A percentile compares a stretch with the other conserved stretches of the same genome.
phyloP scores from a whole-genome alignment of 2,113 vertebrate genomes.

The Dissostichus mawsoni region DNA sequence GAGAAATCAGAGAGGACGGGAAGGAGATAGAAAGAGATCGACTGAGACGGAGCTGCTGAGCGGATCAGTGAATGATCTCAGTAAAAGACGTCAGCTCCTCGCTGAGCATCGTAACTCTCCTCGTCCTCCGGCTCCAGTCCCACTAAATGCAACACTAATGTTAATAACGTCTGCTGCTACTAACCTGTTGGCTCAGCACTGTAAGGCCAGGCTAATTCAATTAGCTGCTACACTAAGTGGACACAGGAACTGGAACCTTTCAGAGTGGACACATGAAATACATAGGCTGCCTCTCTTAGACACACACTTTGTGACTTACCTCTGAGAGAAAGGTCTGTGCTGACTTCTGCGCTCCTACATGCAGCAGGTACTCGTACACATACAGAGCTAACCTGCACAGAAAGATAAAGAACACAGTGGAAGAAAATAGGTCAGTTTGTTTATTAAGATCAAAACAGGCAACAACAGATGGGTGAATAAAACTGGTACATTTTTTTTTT shows the following conservation, averaged over 20 bases:
- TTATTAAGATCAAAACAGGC: neutral
- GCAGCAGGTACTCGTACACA: slow-evolving; percentile 98
- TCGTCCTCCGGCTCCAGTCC: slow-evolving; percentile 25
- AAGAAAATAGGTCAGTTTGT: slow-evolving; percentile 16
- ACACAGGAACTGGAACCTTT: slow-evolving; percentile 40
- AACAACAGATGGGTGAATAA: neutral
- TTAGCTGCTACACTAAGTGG: slow-evolving; percentile 64
- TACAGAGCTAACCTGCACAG: slow-evolving; percentile 95
- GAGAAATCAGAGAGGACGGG: slow-evolving; percentile 10
- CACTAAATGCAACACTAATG: slow-evolving; percentile 63
- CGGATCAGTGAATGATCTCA: slow-evolving; percentile 53
- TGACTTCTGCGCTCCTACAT: slow-evolving; percentile 99
- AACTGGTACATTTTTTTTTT: no score
- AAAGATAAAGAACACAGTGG: slow-evolving; percentile 41
- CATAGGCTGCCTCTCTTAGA: slow-evolving; percentile 6
- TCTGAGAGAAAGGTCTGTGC: slow-evolving; percentile 99
- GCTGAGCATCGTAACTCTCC: slow-evolving; percentile 35
- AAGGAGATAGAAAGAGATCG: slow-evolving; percentile 24
- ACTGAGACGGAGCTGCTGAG: slow-evolving; percentile 32
- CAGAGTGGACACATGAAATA: slow-evolving; percentile 46
- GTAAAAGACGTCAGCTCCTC: slow-evolving; percentile 39
- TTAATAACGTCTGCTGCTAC: slow-evolving; percentile 51
- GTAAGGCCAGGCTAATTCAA: slow-evolving; percentile 59
- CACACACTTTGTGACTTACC: slow-evolving; percentile 85
- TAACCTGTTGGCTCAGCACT: slow-evolving; percentile 68